These are phyloP conservation scores for Mesoclemmys tuberculata DNA, from an alignment of 2,113 vertebrate species.

Conservation along the genomic window DNA sequence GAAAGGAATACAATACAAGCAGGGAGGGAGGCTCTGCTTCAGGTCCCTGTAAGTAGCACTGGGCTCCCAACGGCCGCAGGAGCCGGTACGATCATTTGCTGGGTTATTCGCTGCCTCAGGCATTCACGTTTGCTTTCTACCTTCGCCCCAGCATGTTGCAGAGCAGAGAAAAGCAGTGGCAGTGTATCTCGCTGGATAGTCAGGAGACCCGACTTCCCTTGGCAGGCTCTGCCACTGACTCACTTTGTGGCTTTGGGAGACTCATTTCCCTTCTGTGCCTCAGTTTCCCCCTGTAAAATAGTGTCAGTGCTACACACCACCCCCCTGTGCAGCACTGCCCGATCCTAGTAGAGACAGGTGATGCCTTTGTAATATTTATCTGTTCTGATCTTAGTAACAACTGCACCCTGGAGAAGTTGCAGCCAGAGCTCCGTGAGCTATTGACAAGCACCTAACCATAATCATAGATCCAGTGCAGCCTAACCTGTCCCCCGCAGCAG, in stretches of 20 bases:
- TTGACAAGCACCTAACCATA: not conserved
- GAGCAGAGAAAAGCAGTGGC: not conserved
- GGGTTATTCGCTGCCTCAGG: constrained; percentile 54
- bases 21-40: constrained; percentile 65
- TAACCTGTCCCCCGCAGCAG: fast-evolving
- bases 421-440: not conserved
- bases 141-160: not conserved
- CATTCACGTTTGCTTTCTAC: constrained; percentile 42
- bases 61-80: constrained; percentile 61
- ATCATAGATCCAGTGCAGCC: not conserved
- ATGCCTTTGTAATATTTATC: constrained; percentile 16
- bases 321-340: not conserved
- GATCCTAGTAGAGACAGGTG: not conserved
- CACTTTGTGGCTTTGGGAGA: constrained; percentile 49
- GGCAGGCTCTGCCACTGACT: constrained; percentile 37
- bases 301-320: not conserved
- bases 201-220: constrained; percentile 41
- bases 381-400: not conserved
- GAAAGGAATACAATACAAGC: constrained; percentile 92
- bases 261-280: constrained; percentile 48
- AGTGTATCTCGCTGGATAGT: not conserved
- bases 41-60: constrained; percentile 59
- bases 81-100: constrained; percentile 20
- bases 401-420: not conserved
- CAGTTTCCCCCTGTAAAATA: not conserved